phyloP scores from a whole-genome alignment of 2,113 vertebrate species.

The Synchiropus splendidus region DNA sequence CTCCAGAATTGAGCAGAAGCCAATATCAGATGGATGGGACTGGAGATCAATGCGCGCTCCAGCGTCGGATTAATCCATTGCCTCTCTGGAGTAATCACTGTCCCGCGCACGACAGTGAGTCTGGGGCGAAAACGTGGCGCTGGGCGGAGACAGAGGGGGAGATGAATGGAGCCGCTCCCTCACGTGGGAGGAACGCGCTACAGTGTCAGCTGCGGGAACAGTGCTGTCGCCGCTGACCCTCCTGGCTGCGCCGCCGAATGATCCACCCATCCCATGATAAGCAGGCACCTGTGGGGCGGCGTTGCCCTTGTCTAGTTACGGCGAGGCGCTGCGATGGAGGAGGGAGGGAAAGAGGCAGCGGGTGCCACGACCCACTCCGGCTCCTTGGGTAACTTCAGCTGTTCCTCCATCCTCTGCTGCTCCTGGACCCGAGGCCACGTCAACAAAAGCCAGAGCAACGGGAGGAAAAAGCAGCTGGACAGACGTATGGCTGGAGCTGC shows the following conservation, averaged over 20 bases:
- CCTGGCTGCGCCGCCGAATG: no score
- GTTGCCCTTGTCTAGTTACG: conserved; percentile 50
- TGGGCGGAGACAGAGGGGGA: conserved; percentile 4
- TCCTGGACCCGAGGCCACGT: no score
- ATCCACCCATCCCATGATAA: conserved; percentile 31
- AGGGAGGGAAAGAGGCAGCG: conserved; percentile 33
- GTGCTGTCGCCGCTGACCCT: no score
- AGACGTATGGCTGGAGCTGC: no score
- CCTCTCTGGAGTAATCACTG: conserved; percentile 42
- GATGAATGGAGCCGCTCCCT: conserved; percentile 24
- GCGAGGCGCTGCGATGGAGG: conserved; percentile 35
- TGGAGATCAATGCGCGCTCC: conserved; percentile 41
- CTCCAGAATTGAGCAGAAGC: conserved; percentile 20
- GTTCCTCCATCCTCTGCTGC: no score
- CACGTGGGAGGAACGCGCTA: no score
- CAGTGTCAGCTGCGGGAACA: no score
- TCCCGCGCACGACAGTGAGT: conserved; percentile 32
- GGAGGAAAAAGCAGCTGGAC: no score
- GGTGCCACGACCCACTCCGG: conserved; percentile 13
- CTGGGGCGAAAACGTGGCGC: not conserved
- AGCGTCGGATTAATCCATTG: conserved; percentile 38
- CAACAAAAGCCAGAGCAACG: no score
- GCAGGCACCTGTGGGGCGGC: conserved; percentile 34
- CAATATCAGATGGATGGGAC: conserved; percentile 40
- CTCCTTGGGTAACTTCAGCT: no score